Percentiles rank a stretch among this genome's conserved stretches.
Conservation (phyloP, 2,888 invertebrate genomes). For the Apamea sordens region DNA sequence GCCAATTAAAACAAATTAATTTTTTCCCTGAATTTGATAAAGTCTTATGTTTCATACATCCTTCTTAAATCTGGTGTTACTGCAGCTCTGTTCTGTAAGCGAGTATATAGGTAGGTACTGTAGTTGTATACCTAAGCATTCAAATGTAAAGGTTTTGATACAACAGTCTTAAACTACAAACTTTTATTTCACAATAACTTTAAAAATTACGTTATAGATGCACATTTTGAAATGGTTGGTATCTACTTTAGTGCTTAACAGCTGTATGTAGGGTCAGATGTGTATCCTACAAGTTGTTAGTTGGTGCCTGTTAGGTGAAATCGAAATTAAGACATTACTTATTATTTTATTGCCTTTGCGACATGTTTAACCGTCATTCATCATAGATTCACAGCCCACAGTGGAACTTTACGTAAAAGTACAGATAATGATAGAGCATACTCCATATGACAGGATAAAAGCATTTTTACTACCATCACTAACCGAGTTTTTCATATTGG, state of each 20-base stretch:
- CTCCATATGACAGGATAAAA: constrained; percentile 36
- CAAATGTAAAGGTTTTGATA: background rate
- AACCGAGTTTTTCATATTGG: constrained; percentile 23
- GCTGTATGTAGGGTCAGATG: background rate
- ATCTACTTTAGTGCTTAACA: background rate
- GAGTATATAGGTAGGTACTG: background rate
- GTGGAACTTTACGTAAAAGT: background rate
- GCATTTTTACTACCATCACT: constrained; percentile 37
- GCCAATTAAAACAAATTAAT: background rate
- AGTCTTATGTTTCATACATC: background rate
- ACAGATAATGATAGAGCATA: background rate
- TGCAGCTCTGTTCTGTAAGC: background rate
- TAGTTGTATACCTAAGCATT: background rate
- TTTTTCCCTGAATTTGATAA: background rate
- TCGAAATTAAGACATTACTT: background rate
- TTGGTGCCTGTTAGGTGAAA: background rate
- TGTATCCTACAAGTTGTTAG: background rate
- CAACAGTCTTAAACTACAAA: background rate
- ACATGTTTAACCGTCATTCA: background rate
- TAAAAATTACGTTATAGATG: background rate
- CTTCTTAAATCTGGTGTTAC: background rate
- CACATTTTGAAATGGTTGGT: background rate
- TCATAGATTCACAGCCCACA: background rate
- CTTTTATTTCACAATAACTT: background rate
- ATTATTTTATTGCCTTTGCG: background rate